Base-by-base conservation (phyloP, 2,113 vertebrate species). In the Perca fluviatilis region DNA sequence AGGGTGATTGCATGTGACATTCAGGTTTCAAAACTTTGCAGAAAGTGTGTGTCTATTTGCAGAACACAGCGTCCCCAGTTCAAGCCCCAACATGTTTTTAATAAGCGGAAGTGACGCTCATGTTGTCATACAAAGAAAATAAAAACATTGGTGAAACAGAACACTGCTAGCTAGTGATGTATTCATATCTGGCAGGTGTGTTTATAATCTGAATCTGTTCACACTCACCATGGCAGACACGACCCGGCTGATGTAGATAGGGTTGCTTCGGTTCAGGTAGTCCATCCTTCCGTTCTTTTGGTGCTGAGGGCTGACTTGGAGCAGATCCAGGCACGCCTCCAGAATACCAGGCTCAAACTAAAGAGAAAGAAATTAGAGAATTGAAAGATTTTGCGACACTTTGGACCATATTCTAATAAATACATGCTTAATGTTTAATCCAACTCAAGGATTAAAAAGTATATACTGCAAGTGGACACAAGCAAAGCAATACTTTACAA, bases 171-270 rank as follows among this genome's bases (percentile, higher is more conserved):
- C 0, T 8, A 21, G 40, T 2, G 54, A 30, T 67, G 40, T 43
- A 47, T 21, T 61, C 6, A 15, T 18, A 15, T 36, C 10, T 60
- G 43, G 1, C 36, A 4, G n/a, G 27, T 40, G 46, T 46, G 50
- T 19, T 60, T n/a, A 30, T 19, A 27, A 6, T 33, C 9, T 77
- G 8, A 33, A 8, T 50, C 18, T 43, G 25, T 47, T 66, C 0
- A 6, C 30, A 9, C 94, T 93, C 84, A 96, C 95, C 95, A 96
- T 96, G 82, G 95, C 95, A 43, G 94, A 95, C 71, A 96, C 93
- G 0, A 96, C 84, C 33, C 95, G 87, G 86, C 95, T 71, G 58
- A 96, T 86, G 91, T 96, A 95, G 7, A 95, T 67, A 0, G 95
- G 95, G 82, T 90, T 84, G 9, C 47, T 74, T 0, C 93, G 87